Conservation (phyloP, 2,113 vertebrate species). For the Silurus asotus region DNA sequence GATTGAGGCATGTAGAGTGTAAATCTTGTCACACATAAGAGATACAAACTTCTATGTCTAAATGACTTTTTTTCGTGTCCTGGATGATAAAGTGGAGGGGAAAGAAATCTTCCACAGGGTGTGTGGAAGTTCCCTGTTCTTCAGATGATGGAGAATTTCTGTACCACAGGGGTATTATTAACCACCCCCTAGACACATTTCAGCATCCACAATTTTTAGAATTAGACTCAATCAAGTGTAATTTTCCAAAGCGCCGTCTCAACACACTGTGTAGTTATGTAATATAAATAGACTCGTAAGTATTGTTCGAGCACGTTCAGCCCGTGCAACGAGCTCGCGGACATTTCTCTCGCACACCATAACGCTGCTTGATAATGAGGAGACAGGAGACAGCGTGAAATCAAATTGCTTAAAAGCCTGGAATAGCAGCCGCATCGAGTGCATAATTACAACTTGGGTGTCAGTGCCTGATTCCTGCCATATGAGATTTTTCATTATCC, state of each 20-base stretch:
- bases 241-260: slow-evolving; percentile 75
- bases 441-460: slow-evolving; percentile 26
- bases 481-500: not conserved
- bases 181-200: slow-evolving; percentile 61
- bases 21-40: slow-evolving; percentile 46
- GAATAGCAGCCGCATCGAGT: not conserved
- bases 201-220: slow-evolving; percentile 61
- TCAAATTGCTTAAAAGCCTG: slow-evolving; percentile 9
- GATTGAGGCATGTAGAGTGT: slow-evolving; percentile 56
- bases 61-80: slow-evolving; percentile 29
- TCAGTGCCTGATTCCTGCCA: not conserved
- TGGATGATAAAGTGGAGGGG: not conserved
- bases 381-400: slow-evolving; percentile 1
- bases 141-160: slow-evolving; percentile 60
- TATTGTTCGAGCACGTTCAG: slow-evolving; percentile 63
- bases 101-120: slow-evolving; percentile 30
- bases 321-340: slow-evolving; percentile 54
- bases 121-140: slow-evolving; percentile 55
- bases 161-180: slow-evolving; percentile 67
- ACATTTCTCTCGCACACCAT: slow-evolving; percentile 25
- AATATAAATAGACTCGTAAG: slow-evolving; percentile 66
- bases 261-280: slow-evolving; percentile 52
- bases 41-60: slow-evolving; percentile 44
- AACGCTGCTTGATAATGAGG: slow-evolving; percentile 5
- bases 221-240: slow-evolving; percentile 73